Evolutionary conservation across 2,797 vertebrate genomes (phyloP).

Genomic region (Balearica regulorum): DNA sequence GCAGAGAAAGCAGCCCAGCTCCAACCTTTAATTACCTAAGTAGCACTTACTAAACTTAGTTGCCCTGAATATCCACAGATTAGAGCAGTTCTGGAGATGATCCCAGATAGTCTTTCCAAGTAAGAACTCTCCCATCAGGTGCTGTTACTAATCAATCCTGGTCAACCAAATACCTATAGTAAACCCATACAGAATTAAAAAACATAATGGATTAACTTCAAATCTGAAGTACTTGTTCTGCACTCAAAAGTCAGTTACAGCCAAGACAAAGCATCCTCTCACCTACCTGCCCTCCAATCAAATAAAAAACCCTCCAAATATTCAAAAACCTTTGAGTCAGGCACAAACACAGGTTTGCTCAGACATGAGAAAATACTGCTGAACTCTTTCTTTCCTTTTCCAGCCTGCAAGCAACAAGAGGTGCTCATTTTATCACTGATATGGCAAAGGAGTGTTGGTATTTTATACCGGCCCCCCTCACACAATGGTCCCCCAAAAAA

Average conservation of each 20-base stretch:
- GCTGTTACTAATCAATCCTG: not conserved
- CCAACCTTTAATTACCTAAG: constrained; percentile 40
- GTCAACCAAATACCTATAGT: not conserved
- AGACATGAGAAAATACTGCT: not conserved
- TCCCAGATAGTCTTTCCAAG: constrained; percentile 20
- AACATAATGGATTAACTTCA: not conserved
- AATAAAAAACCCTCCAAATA: accelerated
- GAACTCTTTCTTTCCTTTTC: not conserved
- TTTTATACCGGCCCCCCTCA: not conserved
- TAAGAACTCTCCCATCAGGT: constrained; percentile 25
- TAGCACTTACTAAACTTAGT: constrained; percentile 46
- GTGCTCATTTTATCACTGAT: not conserved
- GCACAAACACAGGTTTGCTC: not conserved
- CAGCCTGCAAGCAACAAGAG: not conserved
- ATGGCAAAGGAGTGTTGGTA: not conserved
- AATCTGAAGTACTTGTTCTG: not conserved
- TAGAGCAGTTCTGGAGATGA: constrained; percentile 40
- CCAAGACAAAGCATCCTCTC: not conserved
- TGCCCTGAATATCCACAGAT: constrained; percentile 51
- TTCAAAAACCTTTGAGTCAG: not conserved
- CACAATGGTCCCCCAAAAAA: not conserved
- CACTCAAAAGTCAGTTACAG: not conserved
- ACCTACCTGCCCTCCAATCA: accelerated
- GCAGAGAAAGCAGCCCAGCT: not conserved
- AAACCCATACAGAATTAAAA: not conserved